Evolutionary conservation across 2,888 invertebrate genomes (phyloP).

Genomic region (Rapana venosa): DNA sequence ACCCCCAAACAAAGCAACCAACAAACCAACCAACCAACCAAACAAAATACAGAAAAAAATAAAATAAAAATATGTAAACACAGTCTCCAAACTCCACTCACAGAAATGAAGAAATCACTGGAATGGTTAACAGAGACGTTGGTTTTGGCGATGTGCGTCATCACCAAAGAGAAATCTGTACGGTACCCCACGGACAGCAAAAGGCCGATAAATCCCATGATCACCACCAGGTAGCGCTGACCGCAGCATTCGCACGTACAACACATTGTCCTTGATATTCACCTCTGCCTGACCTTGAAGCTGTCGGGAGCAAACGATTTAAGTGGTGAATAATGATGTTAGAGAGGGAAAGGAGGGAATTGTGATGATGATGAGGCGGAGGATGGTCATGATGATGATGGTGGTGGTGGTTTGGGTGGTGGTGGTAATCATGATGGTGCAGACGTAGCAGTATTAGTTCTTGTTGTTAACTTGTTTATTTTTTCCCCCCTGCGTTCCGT

Average conservation of each 20-base stretch:
- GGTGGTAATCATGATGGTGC: neutral
- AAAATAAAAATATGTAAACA: neutral
- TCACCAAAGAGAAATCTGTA: constrained; percentile 59
- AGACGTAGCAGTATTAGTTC: no score
- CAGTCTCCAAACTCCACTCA: neutral
- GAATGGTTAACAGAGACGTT: neutral
- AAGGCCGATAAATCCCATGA: constrained; percentile 59
- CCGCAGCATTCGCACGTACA: constrained; percentile 49
- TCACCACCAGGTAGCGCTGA: constrained; percentile 57
- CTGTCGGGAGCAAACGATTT: neutral
- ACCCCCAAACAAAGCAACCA: no score
- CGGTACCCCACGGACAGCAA: constrained; percentile 62
- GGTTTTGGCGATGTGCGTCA: constrained; percentile 54
- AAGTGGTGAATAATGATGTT: no score
- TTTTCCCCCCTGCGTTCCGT: no score
- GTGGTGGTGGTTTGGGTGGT: neutral
- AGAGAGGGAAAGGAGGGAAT: neutral
- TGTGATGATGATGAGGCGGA: no score
- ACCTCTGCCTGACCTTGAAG: neutral
- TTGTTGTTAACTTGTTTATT: no score
- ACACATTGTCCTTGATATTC: neutral
- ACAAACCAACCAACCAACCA: no score
- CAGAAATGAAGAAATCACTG: constrained; percentile 39
- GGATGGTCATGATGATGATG: neutral
- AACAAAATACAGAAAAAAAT: neutral